phyloP scores from a whole-genome alignment of 2,113 vertebrate genomes.

The Donacobius atricapilla region DNA sequence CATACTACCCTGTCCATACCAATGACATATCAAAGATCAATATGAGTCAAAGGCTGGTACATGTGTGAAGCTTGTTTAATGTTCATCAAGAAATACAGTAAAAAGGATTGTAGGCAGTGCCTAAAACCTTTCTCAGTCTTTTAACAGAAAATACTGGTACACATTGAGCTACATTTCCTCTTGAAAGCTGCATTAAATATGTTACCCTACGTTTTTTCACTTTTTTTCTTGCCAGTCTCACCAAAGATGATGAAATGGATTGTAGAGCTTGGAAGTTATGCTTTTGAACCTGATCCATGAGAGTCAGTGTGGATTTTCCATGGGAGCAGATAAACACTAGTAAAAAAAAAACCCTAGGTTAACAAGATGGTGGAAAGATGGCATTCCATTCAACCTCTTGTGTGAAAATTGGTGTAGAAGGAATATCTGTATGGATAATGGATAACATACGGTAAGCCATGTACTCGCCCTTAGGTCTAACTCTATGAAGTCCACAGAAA shows the following conservation, averaged over 20 bases:
- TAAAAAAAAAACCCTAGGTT: neutral
- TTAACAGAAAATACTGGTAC: neutral
- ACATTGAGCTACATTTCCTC: neutral
- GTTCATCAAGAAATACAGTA: neutral
- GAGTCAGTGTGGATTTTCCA: neutral
- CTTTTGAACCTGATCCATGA: neutral
- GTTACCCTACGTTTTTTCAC: neutral
- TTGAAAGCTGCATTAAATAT: neutral
- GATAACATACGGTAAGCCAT: neutral
- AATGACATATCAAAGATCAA: neutral
- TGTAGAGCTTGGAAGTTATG: neutral
- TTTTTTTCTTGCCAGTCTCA: neutral
- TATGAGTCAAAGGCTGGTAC: neutral
- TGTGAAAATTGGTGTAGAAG: neutral
- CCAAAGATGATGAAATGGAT: neutral
- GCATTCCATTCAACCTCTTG: neutral
- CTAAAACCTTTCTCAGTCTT: neutral
- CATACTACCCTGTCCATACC: neutral
- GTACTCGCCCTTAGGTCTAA: neutral
- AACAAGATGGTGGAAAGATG: neutral
- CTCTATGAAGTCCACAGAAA: neutral
- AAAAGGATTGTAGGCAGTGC: neutral
- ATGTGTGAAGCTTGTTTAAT: neutral
- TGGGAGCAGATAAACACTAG: neutral
- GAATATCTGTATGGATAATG: neutral